Evolutionary conservation across 2,797 vertebrate species (phyloP).

Genomic region (Carduelis carduelis): DNA sequence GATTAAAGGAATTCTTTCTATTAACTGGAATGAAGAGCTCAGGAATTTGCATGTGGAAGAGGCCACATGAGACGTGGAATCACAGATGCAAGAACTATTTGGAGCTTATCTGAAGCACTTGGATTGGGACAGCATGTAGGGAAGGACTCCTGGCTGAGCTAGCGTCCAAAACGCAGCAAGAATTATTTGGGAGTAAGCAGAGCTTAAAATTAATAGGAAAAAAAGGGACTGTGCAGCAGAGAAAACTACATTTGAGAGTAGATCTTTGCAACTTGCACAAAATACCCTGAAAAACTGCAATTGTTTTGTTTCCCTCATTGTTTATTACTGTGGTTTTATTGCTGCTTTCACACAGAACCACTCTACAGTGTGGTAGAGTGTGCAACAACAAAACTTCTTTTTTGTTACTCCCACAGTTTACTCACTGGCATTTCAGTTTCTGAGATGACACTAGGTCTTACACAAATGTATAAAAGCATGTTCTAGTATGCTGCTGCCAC

Average conservation of each 20-base stretch:
- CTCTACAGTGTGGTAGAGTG: background rate
- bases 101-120: constrained; percentile 30
- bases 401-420: background rate
- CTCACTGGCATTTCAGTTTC: background rate
- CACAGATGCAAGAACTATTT: constrained; percentile 31
- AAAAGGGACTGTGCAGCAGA: background rate
- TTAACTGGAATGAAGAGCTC: constrained; percentile 17
- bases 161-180: background rate
- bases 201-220: background rate
- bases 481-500: background rate
- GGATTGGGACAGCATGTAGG: background rate
- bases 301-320: background rate
- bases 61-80: constrained; percentile 6
- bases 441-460: background rate
- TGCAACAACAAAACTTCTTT: background rate
- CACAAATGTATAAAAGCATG: background rate
- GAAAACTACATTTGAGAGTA: background rate
- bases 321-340: background rate
- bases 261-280: background rate
- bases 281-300: background rate
- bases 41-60: constrained; percentile 19
- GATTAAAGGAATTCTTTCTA: constrained; percentile 26
- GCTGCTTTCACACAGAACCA: background rate
- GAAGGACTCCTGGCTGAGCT: background rate
- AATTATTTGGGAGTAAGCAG: background rate